Conservation (phyloP, 1,140 invertebrate species). For the Atopsyche davidsoni region DNA sequence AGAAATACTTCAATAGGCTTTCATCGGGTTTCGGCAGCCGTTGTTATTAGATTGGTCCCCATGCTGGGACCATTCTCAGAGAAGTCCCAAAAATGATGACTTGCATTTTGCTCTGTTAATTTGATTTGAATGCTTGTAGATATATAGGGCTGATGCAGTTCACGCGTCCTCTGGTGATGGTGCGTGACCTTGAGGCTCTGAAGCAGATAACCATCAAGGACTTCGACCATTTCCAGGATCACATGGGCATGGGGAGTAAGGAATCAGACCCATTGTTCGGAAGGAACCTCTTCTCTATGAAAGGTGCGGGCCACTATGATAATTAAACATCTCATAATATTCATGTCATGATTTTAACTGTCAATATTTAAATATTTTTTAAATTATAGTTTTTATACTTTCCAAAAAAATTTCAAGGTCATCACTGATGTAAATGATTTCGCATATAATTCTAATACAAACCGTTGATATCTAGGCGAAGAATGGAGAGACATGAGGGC, state of each 20-base stretch:
- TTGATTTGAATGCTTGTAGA: too few species aligned
- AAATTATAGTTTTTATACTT: too few species aligned
- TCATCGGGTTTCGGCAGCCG: too few species aligned
- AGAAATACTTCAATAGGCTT: not conserved
- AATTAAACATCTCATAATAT: too few species aligned
- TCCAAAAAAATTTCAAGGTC: too few species aligned
- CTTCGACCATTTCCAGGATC: conserved; percentile 29
- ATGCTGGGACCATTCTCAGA: too few species aligned
- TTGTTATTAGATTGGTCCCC: too few species aligned
- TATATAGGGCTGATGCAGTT: conserved; percentile 46
- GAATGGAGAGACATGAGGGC: conserved; percentile 48
- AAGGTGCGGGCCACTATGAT: too few species aligned
- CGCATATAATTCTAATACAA: too few species aligned
- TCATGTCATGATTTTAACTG: too few species aligned
- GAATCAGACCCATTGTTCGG: conserved; percentile 1
- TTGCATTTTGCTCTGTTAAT: not conserved
- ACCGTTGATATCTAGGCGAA: conserved; percentile 31
- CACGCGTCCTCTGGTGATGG: conserved; percentile 39
- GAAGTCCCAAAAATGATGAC: not conserved
- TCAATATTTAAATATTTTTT: too few species aligned
- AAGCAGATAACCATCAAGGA: conserved; percentile 28
- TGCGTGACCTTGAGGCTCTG: conserved; percentile 1
- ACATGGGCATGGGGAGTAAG: not conserved
- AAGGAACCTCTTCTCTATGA: not conserved
- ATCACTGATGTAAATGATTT: too few species aligned